These are phyloP conservation scores for Sebastes elongatus DNA, from an alignment of 2,797 vertebrate species.

Conservation along the genomic window DNA sequence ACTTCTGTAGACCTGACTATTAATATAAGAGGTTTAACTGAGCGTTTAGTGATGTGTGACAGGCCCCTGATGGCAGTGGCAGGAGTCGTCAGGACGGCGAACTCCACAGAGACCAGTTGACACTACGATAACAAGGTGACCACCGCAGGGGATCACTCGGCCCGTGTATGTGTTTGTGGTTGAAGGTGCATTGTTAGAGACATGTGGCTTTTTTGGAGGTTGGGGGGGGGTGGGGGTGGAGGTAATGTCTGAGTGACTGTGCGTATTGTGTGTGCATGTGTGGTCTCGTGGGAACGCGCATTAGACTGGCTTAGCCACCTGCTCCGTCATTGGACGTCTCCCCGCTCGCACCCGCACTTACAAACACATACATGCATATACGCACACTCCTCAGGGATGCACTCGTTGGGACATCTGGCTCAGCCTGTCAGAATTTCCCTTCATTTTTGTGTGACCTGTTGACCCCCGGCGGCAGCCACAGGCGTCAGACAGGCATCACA, in stretches of 20 bases:
- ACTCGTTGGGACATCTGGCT: constrained; percentile 75
- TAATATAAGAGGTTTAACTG: not conserved
- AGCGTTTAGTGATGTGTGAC: constrained; percentile 41
- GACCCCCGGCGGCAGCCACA: constrained; percentile 46
- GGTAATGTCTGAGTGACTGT: constrained; percentile 45
- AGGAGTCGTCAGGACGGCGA: constrained; percentile 34
- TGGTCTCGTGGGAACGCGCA: constrained; percentile 71
- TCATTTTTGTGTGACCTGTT: constrained; percentile 55
- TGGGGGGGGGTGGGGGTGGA: not conserved
- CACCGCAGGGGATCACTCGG: constrained; percentile 52
- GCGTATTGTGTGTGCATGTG: constrained; percentile 43
- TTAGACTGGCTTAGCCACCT: constrained; percentile 87
- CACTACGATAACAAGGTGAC: constrained; percentile 63
- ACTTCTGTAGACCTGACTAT: not conserved
- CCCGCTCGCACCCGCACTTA: constrained; percentile 41
- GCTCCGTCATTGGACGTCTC: constrained; percentile 76
- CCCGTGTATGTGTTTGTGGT: constrained; percentile 39
- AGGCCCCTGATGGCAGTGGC: constrained; percentile 50
- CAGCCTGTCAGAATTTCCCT: constrained; percentile 62
- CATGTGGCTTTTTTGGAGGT: constrained; percentile 24
- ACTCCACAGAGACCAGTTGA: constrained; percentile 67
- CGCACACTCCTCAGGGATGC: constrained; percentile 61
- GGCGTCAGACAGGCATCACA: constrained; percentile 43
- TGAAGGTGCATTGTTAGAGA: constrained; percentile 34
- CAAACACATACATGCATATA: constrained; percentile 62